Evolutionary conservation across 2,888 invertebrate genomes (phyloP), one percentile per base, ranked within the genome.

Genomic region (Drosophila imparisetae): DNA sequence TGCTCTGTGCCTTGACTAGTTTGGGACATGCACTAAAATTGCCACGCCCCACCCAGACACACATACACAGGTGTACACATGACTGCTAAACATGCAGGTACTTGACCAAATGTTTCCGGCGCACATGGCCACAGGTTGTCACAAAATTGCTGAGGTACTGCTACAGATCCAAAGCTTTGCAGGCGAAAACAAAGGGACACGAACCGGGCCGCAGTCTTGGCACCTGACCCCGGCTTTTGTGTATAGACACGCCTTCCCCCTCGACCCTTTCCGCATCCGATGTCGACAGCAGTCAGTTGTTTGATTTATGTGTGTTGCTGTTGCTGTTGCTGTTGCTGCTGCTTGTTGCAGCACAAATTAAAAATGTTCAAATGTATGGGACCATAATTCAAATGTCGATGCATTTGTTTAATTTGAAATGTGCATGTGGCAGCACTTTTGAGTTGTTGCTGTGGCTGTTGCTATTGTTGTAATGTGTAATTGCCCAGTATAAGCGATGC

Each of bases 301-400:
- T 84, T 86, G 86, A 86, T 86, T 86, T 89, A 86, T 88, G 78
- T 59, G 49, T 65, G 48, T 59, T 38, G 55, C 32, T 67, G 61
- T 24, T 71, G 55, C 32, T 67, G 61, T 24, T 71, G 67, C 27
- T 66, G 61, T 21, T 63, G 61, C 7, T 62, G 48, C 21, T 42
- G 65, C 60, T 74, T 75, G 72, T 65, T 80, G 72, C 75, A 66
- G 75, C 70, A 71, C 75, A 86, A 84, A 89, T 86, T 89, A 83
- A 86, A 86, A 86, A 86, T 78, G 76, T 73, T 78, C 77, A 79
- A 83, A 81, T 85, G 84, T 80, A 72, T 75, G 78, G 38, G 68
- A 72, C 73, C 79, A 86, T 86, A 86, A 89, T 72, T 81, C 86
- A 86, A 81, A 86, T 84, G 83, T 84, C 89, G 77, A 89, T 84